phyloP scores from a whole-genome alignment of 2,113 vertebrate genomes.

The Sander vitreus region DNA sequence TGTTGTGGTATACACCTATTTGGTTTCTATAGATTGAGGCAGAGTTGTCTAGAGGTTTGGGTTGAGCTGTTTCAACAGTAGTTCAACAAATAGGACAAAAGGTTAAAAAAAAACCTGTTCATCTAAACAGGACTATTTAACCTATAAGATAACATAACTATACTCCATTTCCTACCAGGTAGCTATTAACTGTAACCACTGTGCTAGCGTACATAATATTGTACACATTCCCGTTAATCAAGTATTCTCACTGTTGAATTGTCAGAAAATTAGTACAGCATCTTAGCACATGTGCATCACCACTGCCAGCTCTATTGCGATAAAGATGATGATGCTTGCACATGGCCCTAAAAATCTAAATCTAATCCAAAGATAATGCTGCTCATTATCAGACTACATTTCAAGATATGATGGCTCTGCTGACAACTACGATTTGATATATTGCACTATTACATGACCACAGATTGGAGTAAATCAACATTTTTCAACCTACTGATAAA shows the following conservation, averaged over 20 bases:
- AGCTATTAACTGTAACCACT: not conserved
- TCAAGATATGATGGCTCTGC: not conserved
- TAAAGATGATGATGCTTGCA: not conserved
- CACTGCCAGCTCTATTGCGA: not conserved
- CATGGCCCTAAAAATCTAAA: not conserved
- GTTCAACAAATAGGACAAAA: not conserved
- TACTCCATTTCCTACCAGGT: not conserved
- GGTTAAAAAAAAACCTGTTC: not conserved
- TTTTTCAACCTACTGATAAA: constrained; percentile 60
- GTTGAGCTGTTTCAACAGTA: not conserved
- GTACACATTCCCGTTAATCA: not conserved
- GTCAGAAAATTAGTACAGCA: not conserved
- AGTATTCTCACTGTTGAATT: not conserved
- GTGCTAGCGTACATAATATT: not conserved
- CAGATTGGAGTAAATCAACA: not conserved
- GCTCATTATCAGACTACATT: not conserved
- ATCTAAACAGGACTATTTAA: not conserved
- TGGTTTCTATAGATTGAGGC: not conserved
- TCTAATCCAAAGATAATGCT: not conserved
- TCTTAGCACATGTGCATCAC: not conserved
- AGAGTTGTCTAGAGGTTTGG: not conserved
- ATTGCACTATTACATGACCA: not conserved
- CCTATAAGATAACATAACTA: not conserved
- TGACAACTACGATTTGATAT: not conserved
- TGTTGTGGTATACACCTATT: not conserved